Conservation (phyloP, 1,140 invertebrate genomes). For the Rhopalosiphum padi region DNA sequence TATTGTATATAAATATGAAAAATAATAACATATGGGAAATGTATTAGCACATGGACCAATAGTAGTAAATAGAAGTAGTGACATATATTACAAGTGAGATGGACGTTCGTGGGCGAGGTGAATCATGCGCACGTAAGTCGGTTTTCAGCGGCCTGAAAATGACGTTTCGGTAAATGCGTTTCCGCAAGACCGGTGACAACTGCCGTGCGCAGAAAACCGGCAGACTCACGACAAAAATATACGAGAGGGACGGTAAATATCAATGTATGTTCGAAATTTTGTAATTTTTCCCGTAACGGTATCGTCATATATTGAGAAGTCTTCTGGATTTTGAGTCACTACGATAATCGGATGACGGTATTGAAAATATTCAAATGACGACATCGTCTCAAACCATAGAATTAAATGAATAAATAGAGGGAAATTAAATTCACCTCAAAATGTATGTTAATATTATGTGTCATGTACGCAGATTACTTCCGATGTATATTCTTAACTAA, state of each 20-base stretch:
- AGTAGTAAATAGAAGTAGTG: neutral
- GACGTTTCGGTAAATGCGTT: constrained; percentile 7
- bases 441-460: neutral
- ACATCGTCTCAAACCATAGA: neutral
- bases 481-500: no score
- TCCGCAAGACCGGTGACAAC: neutral
- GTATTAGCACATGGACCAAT: neutral
- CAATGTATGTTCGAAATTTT: neutral
- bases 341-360: neutral
- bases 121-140: neutral
- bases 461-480: neutral
- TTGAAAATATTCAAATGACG: neutral
- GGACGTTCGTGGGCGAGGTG: neutral
- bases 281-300: neutral
- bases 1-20: neutral
- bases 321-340: neutral
- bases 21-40: neutral
- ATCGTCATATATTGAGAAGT: neutral
- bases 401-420: neutral
- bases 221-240: neutral
- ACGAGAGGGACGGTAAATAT: neutral
- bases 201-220: neutral
- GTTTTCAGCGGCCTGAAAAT: neutral
- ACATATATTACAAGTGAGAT: neutral
- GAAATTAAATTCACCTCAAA: neutral